Evolutionary conservation across 2,797 vertebrate species (phyloP).

Genomic region (Cetoscarus ocellatus): DNA sequence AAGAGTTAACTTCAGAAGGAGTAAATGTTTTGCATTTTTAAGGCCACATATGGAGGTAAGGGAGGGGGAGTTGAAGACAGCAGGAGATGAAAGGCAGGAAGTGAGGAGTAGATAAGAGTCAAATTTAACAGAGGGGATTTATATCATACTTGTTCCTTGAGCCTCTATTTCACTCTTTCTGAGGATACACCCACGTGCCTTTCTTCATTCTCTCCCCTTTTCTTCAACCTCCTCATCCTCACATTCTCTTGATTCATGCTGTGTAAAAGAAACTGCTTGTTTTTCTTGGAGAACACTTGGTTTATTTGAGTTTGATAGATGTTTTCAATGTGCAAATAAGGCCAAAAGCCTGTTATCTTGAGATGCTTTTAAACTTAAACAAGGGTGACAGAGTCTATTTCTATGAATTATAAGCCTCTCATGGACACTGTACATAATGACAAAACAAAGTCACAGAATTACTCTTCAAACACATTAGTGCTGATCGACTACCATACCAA

Average conservation of each 20-base stretch:
- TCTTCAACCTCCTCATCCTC: neutral
- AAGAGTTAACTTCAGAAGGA: slow-evolving; percentile 60
- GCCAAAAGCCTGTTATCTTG: no score
- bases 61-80: slow-evolving; percentile 15
- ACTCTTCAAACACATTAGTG: no score
- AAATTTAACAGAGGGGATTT: slow-evolving; percentile 6
- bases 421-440: no score
- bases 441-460: no score
- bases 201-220: neutral
- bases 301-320: no score
- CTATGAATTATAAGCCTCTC: no score
- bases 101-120: neutral
- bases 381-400: no score
- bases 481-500: no score
- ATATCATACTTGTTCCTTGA: neutral
- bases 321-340: no score
- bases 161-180: neutral
- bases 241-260: neutral
- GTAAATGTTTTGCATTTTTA: slow-evolving; percentile 53
- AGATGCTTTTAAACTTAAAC: no score
- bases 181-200: neutral
- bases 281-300: no score
- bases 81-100: slow-evolving; percentile 48
- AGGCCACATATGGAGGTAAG: slow-evolving; percentile 17
- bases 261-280: no score